Evolutionary conservation across 2,797 vertebrate species (phyloP), one percentile per base, ranked within the genome.

Genomic region (Typhlichthys subterraneus): DNA sequence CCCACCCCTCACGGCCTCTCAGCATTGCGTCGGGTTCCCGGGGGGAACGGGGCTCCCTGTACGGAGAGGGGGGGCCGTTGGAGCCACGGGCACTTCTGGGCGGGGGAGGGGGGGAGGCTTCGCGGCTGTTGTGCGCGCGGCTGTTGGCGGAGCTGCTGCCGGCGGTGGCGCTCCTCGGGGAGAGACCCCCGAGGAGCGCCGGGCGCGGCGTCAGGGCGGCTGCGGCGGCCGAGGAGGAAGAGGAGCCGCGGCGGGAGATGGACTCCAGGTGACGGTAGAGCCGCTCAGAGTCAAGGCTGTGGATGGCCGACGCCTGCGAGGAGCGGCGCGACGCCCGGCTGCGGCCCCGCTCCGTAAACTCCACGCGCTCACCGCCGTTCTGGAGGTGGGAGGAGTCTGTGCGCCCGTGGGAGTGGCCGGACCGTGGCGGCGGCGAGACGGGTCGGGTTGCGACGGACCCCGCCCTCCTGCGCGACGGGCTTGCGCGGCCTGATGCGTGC

Each of bases 251-350:
- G n/a, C 79, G 82, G 23, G 89, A 91, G 59, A 93, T 90, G 0
- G 86, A 89, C 67, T 93, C 91, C 1, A 94, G 85, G 65, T 93
- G 93, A 63, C 83, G 88, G 75, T 91, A 93, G 47, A 93, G 83
- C 70, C 79, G 91, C 69, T 94, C 92, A 6, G 92, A 93, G 70
- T 94, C 92, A 66, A 93, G 75, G 58, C 90, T 91, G 74, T 91
- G 90, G 33, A 84, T 85, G 52, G 88, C 82, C n/a, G 90, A 91
- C 60, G 83, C 75, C 59, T 87, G 87, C 4, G 90, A 90, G 9
- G 77, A 77, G 67, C 77, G 89, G 65, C 75, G 81, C 0, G 63
- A 73, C 7, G 77, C 81, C 61, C 33, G 56, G 33, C 67, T 77
- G 50, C 13, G 54, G 59, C 57, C 47, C 11, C 19, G 83, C 5